Evolutionary conservation across 2,113 vertebrate species (phyloP).

Genomic region (Erythrolamprus reginae): DNA sequence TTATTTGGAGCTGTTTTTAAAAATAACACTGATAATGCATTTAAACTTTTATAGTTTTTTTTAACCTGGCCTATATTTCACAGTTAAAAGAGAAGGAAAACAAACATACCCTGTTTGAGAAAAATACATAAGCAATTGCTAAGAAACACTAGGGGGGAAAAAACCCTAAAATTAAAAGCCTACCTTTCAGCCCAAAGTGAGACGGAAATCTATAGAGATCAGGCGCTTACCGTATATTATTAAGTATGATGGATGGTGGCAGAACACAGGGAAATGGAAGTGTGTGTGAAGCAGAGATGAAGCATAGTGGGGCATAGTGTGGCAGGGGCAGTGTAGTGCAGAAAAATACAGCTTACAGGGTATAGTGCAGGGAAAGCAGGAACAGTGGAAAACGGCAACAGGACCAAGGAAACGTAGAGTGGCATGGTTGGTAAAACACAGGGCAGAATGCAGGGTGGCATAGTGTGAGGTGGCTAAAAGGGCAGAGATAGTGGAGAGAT

Average conservation of each 20-base stretch:
- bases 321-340: background rate
- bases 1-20: background rate
- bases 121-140: background rate
- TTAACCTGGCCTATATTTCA: background rate
- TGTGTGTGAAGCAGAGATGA: background rate
- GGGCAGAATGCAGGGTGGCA: background rate
- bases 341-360: background rate
- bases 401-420: background rate
- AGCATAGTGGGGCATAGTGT: background rate
- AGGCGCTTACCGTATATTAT: background rate
- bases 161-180: background rate
- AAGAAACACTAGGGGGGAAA: background rate
- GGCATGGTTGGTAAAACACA: background rate
- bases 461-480: background rate
- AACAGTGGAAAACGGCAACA: background rate
- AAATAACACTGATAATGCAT: accelerated
- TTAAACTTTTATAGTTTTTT: background rate
- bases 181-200: background rate
- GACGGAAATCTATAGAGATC: background rate
- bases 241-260: background rate
- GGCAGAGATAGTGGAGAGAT: background rate
- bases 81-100: background rate
- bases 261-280: background rate
- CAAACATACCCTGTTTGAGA: background rate
- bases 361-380: background rate